These are phyloP conservation scores for Oxystoma pomonae DNA, from an alignment of 2,888 invertebrate genomes.

Conservation along the genomic window DNA sequence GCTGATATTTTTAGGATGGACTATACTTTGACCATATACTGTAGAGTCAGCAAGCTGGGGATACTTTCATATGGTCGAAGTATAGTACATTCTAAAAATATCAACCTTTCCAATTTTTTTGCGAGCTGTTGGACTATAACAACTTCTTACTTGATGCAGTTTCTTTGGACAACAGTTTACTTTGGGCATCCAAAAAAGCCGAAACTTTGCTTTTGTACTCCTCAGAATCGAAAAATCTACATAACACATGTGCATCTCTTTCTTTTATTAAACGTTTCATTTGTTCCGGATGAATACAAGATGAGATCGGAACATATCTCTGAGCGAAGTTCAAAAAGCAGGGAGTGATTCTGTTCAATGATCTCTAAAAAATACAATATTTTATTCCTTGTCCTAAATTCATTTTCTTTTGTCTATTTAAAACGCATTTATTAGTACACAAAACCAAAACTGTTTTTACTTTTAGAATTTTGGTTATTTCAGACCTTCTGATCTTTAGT, in stretches of 20 bases:
- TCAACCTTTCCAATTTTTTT: no score
- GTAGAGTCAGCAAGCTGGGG: no score
- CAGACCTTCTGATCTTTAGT: no score
- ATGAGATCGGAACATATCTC: background rate
- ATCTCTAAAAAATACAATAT: conserved; percentile 6
- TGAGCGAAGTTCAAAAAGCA: background rate
- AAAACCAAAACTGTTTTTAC: no score
- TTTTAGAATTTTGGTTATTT: no score
- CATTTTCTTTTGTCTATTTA: no score
- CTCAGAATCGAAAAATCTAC: conserved; percentile 25
- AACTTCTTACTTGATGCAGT: conserved; percentile 15
- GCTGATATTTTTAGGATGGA: background rate
- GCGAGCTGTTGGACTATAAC: background rate
- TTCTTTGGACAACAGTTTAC: conserved; percentile 19
- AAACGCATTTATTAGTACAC: no score
- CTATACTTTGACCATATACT: background rate
- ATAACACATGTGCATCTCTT: conserved; percentile 23
- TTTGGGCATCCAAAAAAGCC: conserved; percentile 22
- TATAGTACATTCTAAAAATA: no score
- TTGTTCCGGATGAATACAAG: conserved; percentile 27
- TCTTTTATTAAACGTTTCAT: conserved; percentile 26
- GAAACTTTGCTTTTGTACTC: conserved; percentile 21
- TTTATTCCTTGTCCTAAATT: no score
- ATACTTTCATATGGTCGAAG: no score
- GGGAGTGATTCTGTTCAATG: background rate